Base-by-base conservation (phyloP, 2,797 vertebrate species). In the Gymnothorax reevesii region DNA sequence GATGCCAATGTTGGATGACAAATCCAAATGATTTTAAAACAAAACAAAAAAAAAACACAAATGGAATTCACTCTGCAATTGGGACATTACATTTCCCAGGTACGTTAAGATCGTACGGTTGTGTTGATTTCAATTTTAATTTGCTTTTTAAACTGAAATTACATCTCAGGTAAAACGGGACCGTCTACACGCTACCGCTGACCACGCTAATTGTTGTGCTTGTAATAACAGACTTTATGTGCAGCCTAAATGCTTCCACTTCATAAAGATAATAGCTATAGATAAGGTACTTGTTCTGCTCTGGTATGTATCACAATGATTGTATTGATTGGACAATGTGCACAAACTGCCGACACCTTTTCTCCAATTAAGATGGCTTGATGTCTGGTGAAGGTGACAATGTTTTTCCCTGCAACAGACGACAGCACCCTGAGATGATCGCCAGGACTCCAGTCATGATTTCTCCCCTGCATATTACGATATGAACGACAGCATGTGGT, bases 401-500 rank as follows among this genome's bases (percentile, higher is more conserved):
- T 86, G 82, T 84, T 86, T 84, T 87, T 87, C 82, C 66, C 49
- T 88, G 57, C 57, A 64, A 66, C 82, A 89, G 86, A 88, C 86
- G 90, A 88, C 84, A 89, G 80, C 77, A 83, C 88, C 89, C 85
- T 82, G 54, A 87, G 88, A 25, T 8, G 85, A 12, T 49, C 85
- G 83, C 75, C 85, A 86, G 87, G 86, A 80, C 83, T 87, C 83
- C 77, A 69, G 10, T 73, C 59, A 75, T 57, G 60, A 52, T 55
- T 85, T 75, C 84, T 84, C 69, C 73, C 87, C 52, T 83, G 82
- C 86, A 82, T 57, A 27, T 88, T 84, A 42, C 52, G 42, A 73
- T 64, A 87, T 87, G 83, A 90, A 83, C 88, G 88, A 86, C 84
- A 71, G 79, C 84, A 82, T 89, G 87, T 83, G 60, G 75, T 54